These are phyloP conservation scores for Cosmopolites sordidus DNA, from an alignment of 2,888 invertebrate species.

Conservation along the genomic window DNA sequence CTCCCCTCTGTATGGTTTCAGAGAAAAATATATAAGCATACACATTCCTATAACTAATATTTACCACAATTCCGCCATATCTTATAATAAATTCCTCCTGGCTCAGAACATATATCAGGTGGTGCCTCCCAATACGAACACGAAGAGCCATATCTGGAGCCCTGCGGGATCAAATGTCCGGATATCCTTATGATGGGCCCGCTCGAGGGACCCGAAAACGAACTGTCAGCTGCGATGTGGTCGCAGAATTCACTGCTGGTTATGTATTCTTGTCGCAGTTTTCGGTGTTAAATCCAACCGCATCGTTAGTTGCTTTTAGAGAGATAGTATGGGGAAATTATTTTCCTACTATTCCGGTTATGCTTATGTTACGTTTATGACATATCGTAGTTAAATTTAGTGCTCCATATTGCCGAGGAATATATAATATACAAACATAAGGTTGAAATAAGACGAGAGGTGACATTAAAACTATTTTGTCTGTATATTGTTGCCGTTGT, in stretches of 20 bases:
- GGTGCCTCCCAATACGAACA: not conserved
- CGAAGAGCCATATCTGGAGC: conserved; percentile 3
- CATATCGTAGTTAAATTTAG: too few relatives aligned
- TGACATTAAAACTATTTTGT: too few relatives aligned
- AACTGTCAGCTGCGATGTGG: conserved; percentile 2
- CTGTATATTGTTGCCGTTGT: too few relatives aligned
- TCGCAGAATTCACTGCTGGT: conserved; percentile 1
- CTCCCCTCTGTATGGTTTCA: too few relatives aligned
- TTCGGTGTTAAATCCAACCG: not conserved
- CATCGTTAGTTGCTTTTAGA: too few relatives aligned
- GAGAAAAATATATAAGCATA: too few relatives aligned
- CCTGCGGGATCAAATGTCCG: conserved; percentile 3
- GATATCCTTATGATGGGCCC: conserved; percentile 5
- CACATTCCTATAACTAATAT: not conserved
- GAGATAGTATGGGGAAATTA: too few relatives aligned
- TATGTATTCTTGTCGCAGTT: not conserved
- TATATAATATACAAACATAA: too few relatives aligned
- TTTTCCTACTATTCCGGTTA: too few relatives aligned
- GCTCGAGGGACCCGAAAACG: conserved; percentile 5
- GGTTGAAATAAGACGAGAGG: too few relatives aligned
- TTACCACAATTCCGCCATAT: not conserved
- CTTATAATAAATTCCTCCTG: not conserved
- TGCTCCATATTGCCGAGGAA: too few relatives aligned
- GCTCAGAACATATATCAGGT: not conserved
- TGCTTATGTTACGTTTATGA: too few relatives aligned